phyloP scores from a whole-genome alignment of 2,113 vertebrate species.

The Cebidichthys violaceus region DNA sequence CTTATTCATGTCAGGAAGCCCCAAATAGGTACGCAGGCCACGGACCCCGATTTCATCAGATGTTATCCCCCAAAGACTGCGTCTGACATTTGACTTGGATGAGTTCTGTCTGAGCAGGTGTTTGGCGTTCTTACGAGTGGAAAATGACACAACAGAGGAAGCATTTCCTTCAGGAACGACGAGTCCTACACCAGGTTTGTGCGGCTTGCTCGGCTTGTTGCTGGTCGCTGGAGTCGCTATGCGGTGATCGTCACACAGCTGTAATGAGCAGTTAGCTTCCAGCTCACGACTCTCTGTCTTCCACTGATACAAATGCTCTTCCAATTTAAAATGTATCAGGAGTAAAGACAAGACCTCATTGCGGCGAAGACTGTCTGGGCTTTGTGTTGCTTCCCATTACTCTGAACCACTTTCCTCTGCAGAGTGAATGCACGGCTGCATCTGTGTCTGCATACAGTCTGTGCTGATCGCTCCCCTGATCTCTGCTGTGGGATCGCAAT shows the following conservation, averaged over 20 bases:
- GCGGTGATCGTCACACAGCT: neutral
- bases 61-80: neutral
- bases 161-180: neutral
- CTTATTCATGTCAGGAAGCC: slow-evolving; percentile 12
- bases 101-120: neutral
- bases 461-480: neutral
- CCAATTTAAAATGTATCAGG: slow-evolving; percentile 24
- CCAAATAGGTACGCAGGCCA: neutral
- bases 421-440: neutral
- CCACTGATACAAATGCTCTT: slow-evolving; percentile 8
- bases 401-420: slow-evolving; percentile 2
- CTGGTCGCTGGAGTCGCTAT: neutral
- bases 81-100: neutral
- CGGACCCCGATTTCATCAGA: neutral
- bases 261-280: slow-evolving; percentile 15
- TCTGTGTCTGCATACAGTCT: neutral
- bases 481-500: neutral
- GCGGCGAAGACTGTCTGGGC: neutral
- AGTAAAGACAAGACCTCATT: neutral
- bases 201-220: neutral
- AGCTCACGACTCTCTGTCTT: neutral
- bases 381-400: neutral
- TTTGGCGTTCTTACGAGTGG: neutral
- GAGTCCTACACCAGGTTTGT: neutral
- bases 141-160: slow-evolving; percentile 11